phyloP scores from a whole-genome alignment of 30 jellyfish, hydroid and myxozoan genomes.

The Clytia hemisphaerica region DNA sequence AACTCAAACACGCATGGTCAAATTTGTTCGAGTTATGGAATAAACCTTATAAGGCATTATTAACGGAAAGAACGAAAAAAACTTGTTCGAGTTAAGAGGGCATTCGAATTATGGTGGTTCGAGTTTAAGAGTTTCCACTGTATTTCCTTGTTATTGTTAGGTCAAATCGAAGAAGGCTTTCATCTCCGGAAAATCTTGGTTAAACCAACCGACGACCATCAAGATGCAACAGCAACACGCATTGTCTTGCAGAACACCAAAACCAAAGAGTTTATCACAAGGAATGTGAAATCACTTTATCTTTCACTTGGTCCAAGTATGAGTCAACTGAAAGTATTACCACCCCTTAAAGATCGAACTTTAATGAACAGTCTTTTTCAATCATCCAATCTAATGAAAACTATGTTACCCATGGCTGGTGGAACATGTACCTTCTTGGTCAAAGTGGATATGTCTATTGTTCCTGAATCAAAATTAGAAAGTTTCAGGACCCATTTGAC shows the following conservation, averaged over 20 bases:
- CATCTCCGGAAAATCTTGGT: too few species aligned
- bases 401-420: not conserved
- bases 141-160: too few species aligned
- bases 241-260: not conserved
- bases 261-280: not conserved
- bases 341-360: too few species aligned
- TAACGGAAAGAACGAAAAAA: too few species aligned
- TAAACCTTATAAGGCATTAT: too few species aligned
- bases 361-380: too few species aligned
- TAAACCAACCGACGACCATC: not conserved
- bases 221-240: not conserved
- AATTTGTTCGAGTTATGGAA: too few species aligned
- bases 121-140: too few species aligned
- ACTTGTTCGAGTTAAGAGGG: too few species aligned
- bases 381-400: not conserved
- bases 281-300: not conserved
- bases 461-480: not conserved
- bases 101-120: too few species aligned
- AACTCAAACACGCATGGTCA: too few species aligned
- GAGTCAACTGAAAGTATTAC: not conserved
- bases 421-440: not conserved
- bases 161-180: too few species aligned
- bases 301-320: conserved; percentile 2
- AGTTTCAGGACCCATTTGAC: not conserved
- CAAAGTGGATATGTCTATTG: not conserved